These are phyloP conservation scores for Prunella himalayana DNA, from an alignment of 2,113 vertebrate genomes.

Conservation along the genomic window DNA sequence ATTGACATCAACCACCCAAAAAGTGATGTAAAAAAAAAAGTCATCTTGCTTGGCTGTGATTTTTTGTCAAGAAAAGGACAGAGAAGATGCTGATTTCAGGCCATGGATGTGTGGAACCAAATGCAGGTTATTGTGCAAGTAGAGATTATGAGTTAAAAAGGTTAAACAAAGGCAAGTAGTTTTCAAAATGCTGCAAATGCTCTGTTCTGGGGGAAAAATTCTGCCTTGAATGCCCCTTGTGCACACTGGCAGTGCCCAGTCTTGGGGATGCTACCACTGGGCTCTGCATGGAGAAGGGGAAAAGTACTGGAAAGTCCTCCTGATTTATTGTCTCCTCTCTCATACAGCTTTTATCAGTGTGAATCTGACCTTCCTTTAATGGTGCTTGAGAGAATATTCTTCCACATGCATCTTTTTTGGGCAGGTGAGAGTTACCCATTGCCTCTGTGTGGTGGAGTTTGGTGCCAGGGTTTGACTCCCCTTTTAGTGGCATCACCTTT, in stretches of 20 bases:
- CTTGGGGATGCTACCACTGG: accelerated
- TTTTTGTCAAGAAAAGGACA: background rate
- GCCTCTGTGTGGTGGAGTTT: accelerated
- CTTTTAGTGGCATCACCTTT: background rate
- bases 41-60: background rate
- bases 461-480: background rate
- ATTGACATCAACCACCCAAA: background rate
- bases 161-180: background rate
- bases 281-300: background rate
- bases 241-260: accelerated
- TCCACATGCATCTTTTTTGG: background rate
- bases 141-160: background rate
- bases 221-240: accelerated
- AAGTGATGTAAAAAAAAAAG: background rate
- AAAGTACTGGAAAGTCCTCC: background rate
- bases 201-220: background rate
- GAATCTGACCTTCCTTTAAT: background rate
- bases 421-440: background rate
- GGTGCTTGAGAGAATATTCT: background rate
- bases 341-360: background rate
- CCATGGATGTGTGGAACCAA: background rate
- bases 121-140: background rate
- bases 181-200: background rate
- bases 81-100: background rate
- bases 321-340: background rate